Evolutionary conservation across 2,888 invertebrate species (phyloP).

Genomic region (Nephrocerus scutellatus): DNA sequence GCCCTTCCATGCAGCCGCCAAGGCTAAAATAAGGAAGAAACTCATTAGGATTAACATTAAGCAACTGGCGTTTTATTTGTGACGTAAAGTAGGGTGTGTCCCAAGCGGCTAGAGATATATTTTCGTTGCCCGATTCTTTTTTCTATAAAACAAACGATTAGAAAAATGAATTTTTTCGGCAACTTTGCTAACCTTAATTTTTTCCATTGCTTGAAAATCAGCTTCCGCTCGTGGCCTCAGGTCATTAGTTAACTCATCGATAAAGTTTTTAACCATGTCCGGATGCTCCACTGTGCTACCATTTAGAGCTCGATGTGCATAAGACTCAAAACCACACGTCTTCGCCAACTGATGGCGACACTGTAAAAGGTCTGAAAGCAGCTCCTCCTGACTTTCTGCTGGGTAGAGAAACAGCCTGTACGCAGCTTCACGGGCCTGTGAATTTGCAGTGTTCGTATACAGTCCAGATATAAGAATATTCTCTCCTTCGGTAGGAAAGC

Average conservation of each 20-base stretch:
- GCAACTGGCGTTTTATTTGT: constrained; percentile 63
- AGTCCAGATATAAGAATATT: constrained; percentile 71
- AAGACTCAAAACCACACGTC: constrained; percentile 83
- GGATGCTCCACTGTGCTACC: constrained; percentile 82
- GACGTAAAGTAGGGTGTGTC: constrained; percentile 81
- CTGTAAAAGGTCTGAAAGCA: constrained; percentile 65
- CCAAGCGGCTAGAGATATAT: constrained; percentile 59
- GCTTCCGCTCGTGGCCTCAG: constrained; percentile 60
- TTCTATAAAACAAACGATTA: constrained; percentile 21
- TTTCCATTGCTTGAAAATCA: constrained; percentile 71
- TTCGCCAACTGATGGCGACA: constrained; percentile 73
- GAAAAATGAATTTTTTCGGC: constrained; percentile 1
- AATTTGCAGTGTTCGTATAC: constrained; percentile 74
- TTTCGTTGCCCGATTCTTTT: constrained; percentile 31
- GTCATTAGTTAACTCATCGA: constrained; percentile 66
- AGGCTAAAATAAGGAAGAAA: constrained; percentile 83
- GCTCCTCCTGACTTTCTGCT: constrained; percentile 64
- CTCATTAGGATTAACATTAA: constrained; percentile 64
- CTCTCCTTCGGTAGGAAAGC: constrained; percentile 61
- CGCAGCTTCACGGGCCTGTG: constrained; percentile 75
- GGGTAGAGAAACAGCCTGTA: constrained; percentile 80
- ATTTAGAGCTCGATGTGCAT: constrained; percentile 80
- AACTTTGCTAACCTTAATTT: constrained; percentile 69
- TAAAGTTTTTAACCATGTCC: constrained; percentile 69
- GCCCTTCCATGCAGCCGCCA: constrained; percentile 93